Evolutionary conservation across 2,797 vertebrate species (phyloP), one percentile per base, ranked within the genome.

Genomic region (Hemibagrus guttatus): DNA sequence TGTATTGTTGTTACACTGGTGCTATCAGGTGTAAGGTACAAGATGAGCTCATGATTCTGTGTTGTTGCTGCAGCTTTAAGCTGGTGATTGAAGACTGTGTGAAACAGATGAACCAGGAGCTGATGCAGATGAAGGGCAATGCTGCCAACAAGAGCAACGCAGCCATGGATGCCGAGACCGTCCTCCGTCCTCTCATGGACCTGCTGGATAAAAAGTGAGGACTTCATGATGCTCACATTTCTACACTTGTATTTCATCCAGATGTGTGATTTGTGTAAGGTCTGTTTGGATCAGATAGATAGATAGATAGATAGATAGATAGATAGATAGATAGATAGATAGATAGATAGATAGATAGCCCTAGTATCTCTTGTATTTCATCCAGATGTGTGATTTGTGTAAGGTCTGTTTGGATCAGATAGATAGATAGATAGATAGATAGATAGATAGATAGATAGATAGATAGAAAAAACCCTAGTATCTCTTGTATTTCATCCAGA

Each of bases 121-220:
- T 99, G 87, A 94, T 95, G 52, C 98, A 97, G 89, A 98, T 98
- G 96, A 97, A 96, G 93, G 95, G 96, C 8, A 95, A 92, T 2
- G 83, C 93, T 1, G 92, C 94, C 42, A 97, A 97, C 89, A 97
- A 97, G 79, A 97, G 95, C 93, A 98, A 96, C 4, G 93, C 97
- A 0, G 95, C 97, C 21, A 95, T 99, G 93, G 98, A 99, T 71
- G 98, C 98, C 0, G 98, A 99, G 93, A 94, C 96, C 0, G 97
- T 97, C n/a, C 94, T 99, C 49, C 94, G 98, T 56, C 97, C 98
- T 0, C 97, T 99, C 31, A 99, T 99, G 98, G 98, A 99, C 90
- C 97, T 98, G 84, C 93, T 99, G 89, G 98, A 99, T 93, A 99
- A 98, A 95, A 99, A 94, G 98, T 99, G 88, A 92, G 96, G 92